Conservation (phyloP, 2,888 invertebrate genomes). For the Lasioglossum calceatum region DNA sequence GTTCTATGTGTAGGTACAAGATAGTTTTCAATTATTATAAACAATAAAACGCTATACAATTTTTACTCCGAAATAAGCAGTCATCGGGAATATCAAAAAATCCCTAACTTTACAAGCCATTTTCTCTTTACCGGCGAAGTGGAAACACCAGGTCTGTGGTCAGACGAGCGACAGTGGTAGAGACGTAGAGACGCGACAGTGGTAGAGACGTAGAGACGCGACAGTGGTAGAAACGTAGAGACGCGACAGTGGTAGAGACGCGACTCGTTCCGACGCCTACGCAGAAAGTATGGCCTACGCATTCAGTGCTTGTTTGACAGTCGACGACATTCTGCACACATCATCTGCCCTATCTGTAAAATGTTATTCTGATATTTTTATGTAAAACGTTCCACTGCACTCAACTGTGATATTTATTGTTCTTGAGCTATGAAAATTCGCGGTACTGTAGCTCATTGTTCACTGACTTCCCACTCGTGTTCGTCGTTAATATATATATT, state of each 20-base stretch:
- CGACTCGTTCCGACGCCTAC: slow-evolving; percentile 44
- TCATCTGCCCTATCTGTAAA: background rate
- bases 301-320: background rate
- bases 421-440: background rate
- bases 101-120: background rate
- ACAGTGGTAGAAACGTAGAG: too few species aligned
- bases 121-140: slow-evolving; percentile 22
- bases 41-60: too few species aligned
- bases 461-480: background rate
- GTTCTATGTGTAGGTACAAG: too few species aligned
- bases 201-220: slow-evolving; percentile 25
- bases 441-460: background rate
- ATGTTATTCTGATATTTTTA: background rate
- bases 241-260: slow-evolving; percentile 40
- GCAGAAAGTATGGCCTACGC: slow-evolving; percentile 29
- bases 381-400: background rate
- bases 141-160: slow-evolving; percentile 22
- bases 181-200: slow-evolving; percentile 12
- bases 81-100: too few species aligned
- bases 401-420: background rate
- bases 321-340: background rate
- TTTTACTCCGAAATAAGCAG: too few species aligned
- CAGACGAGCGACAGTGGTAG: slow-evolving; percentile 46
- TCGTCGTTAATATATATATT: background rate
- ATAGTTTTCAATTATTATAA: too few species aligned